phyloP scores from a whole-genome alignment of 2,797 vertebrate genomes.

The Echiichthys vipera region DNA sequence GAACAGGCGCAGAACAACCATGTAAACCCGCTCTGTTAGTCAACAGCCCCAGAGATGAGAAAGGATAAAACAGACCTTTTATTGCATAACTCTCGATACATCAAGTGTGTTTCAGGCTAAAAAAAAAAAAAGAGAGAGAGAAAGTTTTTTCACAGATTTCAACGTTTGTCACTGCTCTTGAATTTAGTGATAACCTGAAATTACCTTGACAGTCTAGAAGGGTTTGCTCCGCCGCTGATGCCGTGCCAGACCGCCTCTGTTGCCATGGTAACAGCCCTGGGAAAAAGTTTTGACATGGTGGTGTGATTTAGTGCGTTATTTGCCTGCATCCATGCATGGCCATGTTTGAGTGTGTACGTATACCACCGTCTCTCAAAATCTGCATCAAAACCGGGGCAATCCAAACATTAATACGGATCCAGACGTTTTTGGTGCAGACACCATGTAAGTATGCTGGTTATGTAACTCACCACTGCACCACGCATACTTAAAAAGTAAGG shows the following conservation, averaged over 20 bases:
- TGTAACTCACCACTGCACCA: slow-evolving; percentile 40
- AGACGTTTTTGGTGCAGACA: slow-evolving; percentile 6
- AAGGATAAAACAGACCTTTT: slow-evolving; percentile 14
- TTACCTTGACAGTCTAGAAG: slow-evolving; percentile 56
- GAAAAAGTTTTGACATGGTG: slow-evolving; percentile 44
- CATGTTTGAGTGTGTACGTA: background rate
- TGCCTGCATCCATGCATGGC: background rate
- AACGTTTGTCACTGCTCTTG: slow-evolving; percentile 23
- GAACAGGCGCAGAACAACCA: slow-evolving; percentile 22
- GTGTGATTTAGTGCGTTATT: background rate
- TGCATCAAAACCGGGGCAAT: background rate
- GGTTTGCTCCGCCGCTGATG: slow-evolving; percentile 7
- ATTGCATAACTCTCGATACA: slow-evolving; percentile 27
- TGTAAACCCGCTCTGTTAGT: slow-evolving; percentile 31
- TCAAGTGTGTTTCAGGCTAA: too few relatives aligned
- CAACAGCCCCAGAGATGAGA: slow-evolving; percentile 44
- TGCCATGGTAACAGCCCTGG: slow-evolving; percentile 68
- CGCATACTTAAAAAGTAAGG: slow-evolving; percentile 28
- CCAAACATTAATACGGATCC: background rate
- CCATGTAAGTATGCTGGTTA: slow-evolving; percentile 35
- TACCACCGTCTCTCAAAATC: background rate
- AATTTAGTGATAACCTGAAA: slow-evolving; percentile 37
- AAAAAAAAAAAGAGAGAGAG: too few relatives aligned
- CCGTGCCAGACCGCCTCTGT: slow-evolving; percentile 52
- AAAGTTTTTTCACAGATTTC: slow-evolving; percentile 29